A percentile compares a stretch with the other conserved stretches of the same genome.
phyloP scores from a whole-genome alignment of 1,140 invertebrate species.

The Drosophila kanapiae region DNA sequence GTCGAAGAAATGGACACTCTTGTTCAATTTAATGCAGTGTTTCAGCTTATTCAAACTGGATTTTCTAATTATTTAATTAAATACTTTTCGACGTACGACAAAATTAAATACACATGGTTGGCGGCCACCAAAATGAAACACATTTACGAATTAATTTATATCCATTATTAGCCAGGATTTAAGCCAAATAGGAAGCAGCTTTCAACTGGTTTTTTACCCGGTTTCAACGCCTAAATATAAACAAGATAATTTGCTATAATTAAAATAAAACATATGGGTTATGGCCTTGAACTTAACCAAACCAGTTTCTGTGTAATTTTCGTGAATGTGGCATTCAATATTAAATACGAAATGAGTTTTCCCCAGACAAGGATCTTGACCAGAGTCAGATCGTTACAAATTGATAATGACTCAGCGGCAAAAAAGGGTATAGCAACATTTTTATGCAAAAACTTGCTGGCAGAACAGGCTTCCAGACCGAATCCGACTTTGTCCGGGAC shows the following conservation, averaged over 20 bases:
- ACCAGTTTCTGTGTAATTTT: slow-evolving; percentile 17
- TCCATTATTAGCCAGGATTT: slow-evolving; percentile 1
- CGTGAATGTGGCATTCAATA: slow-evolving; percentile 6
- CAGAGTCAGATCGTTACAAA: slow-evolving; percentile 10
- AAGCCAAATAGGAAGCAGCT: slow-evolving; percentile 29
- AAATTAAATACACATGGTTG: not conserved
- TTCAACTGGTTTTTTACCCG: slow-evolving; percentile 11
- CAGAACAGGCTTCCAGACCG: slow-evolving; percentile 62
- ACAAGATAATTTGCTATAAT: slow-evolving; percentile 18
- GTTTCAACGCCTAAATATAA: slow-evolving; percentile 15
- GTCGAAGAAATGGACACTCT: slow-evolving; percentile 21
- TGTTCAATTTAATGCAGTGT: not conserved
- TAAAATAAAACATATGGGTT: slow-evolving; percentile 35
- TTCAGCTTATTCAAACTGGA: not conserved
- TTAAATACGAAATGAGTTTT: not conserved
- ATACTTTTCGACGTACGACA: not conserved
- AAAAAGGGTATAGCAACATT: slow-evolving; percentile 33
- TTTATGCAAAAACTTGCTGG: slow-evolving; percentile 70
- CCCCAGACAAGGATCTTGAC: slow-evolving; percentile 4
- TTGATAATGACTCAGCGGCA: slow-evolving; percentile 29
- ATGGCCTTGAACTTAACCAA: slow-evolving; percentile 26
- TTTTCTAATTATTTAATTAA: not conserved
- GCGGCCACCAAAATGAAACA: not conserved
- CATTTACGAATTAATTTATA: not conserved
- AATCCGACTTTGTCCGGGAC: slow-evolving; percentile 24